Conservation (phyloP, 64 coral and sea anemone species). For the Astreopora myriophthalma region DNA sequence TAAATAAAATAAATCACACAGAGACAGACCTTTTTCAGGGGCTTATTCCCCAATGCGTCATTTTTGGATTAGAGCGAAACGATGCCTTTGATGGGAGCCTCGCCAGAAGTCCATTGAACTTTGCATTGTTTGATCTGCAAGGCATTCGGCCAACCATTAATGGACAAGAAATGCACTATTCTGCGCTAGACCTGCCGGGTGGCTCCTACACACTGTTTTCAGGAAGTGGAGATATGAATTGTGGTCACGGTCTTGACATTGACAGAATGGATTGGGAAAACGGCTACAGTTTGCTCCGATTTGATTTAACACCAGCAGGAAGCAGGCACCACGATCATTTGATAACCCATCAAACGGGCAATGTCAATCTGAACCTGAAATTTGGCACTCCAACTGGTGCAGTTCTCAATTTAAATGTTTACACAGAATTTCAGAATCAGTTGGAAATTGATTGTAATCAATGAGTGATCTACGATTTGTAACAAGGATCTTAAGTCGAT, state of each 20-base stretch:
- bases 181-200: not conserved
- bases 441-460: conserved; percentile 1
- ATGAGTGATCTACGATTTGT: not conserved
- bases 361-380: not conserved
- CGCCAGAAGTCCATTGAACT: conserved; percentile 21
- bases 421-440: conserved; percentile 16
- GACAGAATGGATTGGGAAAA: not conserved
- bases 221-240: conserved; percentile 36
- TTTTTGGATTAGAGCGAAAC: not conserved
- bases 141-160: not conserved
- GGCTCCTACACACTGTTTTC: conserved; percentile 13
- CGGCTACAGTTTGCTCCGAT: not conserved
- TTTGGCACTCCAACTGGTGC: not conserved
- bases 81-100: conserved; percentile 5
- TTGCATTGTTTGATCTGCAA: not conserved
- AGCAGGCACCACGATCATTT: not conserved
- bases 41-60: not conserved
- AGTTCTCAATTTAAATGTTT: conserved; percentile 5
- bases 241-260: not conserved
- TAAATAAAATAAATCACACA: no score
- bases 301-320: not conserved
- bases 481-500: not conserved
- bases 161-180: not conserved
- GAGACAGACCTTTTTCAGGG: no score
- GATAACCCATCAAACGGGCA: not conserved